These are phyloP conservation scores for Sesamia nonagrioides DNA, from an alignment of 1,140 invertebrate genomes.

Conservation along the genomic window DNA sequence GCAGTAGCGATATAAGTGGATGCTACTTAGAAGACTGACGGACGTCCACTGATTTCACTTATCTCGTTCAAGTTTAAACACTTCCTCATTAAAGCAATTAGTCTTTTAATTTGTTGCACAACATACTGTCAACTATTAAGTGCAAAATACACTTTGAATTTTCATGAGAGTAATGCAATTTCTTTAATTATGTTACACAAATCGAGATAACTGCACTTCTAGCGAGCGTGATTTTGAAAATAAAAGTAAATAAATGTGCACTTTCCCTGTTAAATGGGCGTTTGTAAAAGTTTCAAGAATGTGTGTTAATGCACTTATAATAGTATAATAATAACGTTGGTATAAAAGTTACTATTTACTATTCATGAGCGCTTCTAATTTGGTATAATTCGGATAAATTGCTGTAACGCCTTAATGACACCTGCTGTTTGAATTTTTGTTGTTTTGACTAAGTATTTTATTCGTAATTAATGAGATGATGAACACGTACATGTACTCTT, in stretches of 20 bases:
- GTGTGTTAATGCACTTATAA: constrained; percentile 71
- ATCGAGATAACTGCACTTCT: neutral
- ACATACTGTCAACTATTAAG: neutral
- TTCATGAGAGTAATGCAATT: constrained; percentile 24
- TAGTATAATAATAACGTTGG: constrained; percentile 60
- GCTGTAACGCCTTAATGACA: constrained; percentile 45
- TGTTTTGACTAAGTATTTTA: neutral
- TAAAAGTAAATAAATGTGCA: constrained; percentile 55
- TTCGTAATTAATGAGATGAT: neutral
- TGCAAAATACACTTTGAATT: constrained; percentile 26
- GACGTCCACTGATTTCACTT: constrained; percentile 34
- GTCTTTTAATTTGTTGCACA: constrained; percentile 21
- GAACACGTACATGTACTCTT: neutral
- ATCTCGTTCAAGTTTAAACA: constrained; percentile 26
- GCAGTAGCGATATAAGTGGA: neutral
- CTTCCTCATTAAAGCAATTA: constrained; percentile 28
- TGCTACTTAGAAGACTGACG: constrained; percentile 7
- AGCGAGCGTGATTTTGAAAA: constrained; percentile 47
- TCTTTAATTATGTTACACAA: constrained; percentile 24
- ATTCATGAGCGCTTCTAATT: constrained; percentile 59
- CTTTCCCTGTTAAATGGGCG: constrained; percentile 57
- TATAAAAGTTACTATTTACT: constrained; percentile 59
- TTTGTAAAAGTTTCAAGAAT: constrained; percentile 36
- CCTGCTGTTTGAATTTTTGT: constrained; percentile 6
- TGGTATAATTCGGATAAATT: constrained; percentile 57